These are phyloP conservation scores for Lutjanus erythropterus DNA, from an alignment of 2,113 vertebrate species.

Conservation along the genomic window DNA sequence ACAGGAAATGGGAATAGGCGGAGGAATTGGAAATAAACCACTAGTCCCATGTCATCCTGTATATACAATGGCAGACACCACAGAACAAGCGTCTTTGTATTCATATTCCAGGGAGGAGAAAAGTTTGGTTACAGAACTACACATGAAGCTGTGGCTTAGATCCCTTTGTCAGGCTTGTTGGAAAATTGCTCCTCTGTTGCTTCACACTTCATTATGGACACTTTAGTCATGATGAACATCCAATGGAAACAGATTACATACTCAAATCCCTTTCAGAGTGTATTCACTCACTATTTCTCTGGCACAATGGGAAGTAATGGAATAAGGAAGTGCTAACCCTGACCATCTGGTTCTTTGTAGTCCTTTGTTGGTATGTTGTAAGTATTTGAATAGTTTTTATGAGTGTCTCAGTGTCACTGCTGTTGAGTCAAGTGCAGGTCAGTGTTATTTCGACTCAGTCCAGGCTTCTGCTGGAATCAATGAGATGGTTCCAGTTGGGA, in stretches of 20 bases:
- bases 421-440: conserved; percentile 52
- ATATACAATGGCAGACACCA: background rate
- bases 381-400: conserved; percentile 51
- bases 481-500: conserved; percentile 49
- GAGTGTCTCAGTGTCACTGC: conserved; percentile 41
- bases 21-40: background rate
- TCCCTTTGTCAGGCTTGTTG: conserved; percentile 20
- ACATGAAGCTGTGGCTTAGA: background rate
- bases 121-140: background rate
- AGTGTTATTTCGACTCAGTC: conserved; percentile 57
- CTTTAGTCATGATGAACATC: conserved; percentile 20
- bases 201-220: conserved; percentile 27
- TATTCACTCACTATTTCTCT: conserved; percentile 8
- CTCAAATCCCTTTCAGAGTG: conserved; percentile 20
- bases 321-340: conserved; percentile 35
- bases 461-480: conserved; percentile 47
- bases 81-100: background rate
- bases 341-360: conserved; percentile 42
- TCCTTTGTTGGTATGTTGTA: conserved; percentile 30
- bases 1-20: background rate
- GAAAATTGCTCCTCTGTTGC: conserved; percentile 6
- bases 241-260: conserved; percentile 21
- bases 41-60: background rate
- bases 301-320: conserved; percentile 16
- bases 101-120: background rate